Evolutionary conservation across 2,113 vertebrate species (phyloP), one percentile per base, ranked within the genome.

Genomic region (Oryzias woworae): DNA sequence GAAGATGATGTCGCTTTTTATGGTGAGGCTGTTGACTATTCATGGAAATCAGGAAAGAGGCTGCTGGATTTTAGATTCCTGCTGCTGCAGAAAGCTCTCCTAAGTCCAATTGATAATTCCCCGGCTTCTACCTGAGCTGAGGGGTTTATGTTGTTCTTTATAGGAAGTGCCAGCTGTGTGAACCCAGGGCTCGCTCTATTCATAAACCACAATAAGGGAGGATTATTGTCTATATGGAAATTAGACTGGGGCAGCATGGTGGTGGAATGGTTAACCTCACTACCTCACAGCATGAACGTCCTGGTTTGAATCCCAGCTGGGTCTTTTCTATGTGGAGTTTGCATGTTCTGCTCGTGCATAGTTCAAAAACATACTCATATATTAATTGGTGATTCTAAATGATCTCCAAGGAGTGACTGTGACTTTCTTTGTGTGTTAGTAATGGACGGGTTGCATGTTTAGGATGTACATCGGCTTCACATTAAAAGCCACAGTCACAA

Each of bases 91-190:
- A 47, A 75, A 86, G 78, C 59, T 57, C 77, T 79, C 63, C 51
- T 71, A 87, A 79, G 78, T 83, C 71, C 82, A 60, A 74, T 68
- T 69, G 54, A 77, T 81, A 59, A 83, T 87, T 85, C 87, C 60
- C 67, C 59, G 69, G 70, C 79, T 72, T 81, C 67, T 78, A 81
- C 80, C 82, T 78, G 71, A 78, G 74, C 76, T 74, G 77, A 66
- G 62, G 49, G 62, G 20, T 20, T 50, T 81, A 83, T 85, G 60
- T 77, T 78, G 66, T 71, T 83, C 77, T 88, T 85, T 83, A 86
- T 75, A 75, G 75, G 77, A 63, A 66, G 59, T 75, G 81, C 77
- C 85, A 85, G 81, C 75, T 87, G 75, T 80, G 80, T 81, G 75
- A 84, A 85, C 80, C 75, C 69, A 52, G 73, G 82, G 81, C 66